Percentiles rank a stretch among this genome's conserved stretches.
Evolutionary conservation across 2,888 invertebrate species (phyloP).

Genomic region (Gasteruption jaculator): DNA sequence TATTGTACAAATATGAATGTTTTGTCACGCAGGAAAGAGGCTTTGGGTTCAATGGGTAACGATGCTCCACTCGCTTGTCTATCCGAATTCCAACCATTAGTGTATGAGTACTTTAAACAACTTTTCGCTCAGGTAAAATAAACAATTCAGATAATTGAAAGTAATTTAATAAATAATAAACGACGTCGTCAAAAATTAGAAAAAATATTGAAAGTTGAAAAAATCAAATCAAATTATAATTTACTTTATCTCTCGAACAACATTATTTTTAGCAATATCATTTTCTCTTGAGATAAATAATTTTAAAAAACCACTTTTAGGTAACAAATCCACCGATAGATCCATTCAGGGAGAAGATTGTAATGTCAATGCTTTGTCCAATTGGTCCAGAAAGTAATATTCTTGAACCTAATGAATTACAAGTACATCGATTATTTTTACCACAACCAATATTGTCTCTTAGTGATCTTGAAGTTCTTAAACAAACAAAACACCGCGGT

Average conservation of each 20-base stretch:
- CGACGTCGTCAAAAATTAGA: background rate
- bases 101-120: conserved; percentile 98
- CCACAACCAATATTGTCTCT: conserved; percentile 92
- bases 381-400: conserved; percentile 96
- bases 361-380: conserved; percentile 97
- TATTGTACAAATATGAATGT: too few relatives aligned
- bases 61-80: conserved; percentile 97
- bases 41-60: conserved; percentile 98
- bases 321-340: conserved; percentile 99
- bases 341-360: conserved; percentile 96
- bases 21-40: conserved; percentile 98
- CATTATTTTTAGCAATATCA: conserved; percentile 2
- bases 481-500: conserved; percentile 75
- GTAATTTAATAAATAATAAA: conserved; percentile 4
- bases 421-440: conserved; percentile 87
- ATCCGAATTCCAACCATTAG: conserved; percentile 89
- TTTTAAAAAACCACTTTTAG: conserved; percentile 50
- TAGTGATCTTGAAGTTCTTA: conserved; percentile 83
- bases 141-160: conserved; percentile 6
- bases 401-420: conserved; percentile 80
- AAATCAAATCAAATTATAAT: background rate
- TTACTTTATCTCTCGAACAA: conserved; percentile 4
- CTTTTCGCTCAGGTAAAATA: conserved; percentile 84
- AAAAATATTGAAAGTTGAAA: background rate
- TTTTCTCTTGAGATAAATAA: background rate